Percentiles rank a stretch among this genome's conserved stretches.
Evolutionary conservation across 2,888 invertebrate species (phyloP).

Genomic region (Geotrupes spiniger): DNA sequence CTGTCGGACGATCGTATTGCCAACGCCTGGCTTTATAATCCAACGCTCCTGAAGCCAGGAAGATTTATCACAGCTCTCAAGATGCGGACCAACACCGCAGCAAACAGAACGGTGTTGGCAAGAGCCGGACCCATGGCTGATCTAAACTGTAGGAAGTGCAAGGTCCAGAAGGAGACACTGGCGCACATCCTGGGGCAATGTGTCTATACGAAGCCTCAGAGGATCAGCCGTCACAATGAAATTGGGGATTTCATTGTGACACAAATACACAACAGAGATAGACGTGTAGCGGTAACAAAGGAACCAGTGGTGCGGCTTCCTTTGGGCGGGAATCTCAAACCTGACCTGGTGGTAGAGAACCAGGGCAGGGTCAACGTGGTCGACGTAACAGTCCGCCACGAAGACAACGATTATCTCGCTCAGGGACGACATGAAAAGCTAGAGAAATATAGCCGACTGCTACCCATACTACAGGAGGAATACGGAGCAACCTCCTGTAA

Average conservation of each 20-base stretch:
- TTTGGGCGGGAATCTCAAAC: conserved; percentile 29
- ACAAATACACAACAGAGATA: conserved; percentile 12
- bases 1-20: conserved; percentile 18
- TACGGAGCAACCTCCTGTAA: conserved; percentile 20
- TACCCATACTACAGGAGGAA: conserved; percentile 24
- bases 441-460: conserved; percentile 26
- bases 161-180: conserved; percentile 34
- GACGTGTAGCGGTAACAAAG: conserved; percentile 22
- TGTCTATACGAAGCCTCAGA: conserved; percentile 24
- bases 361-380: conserved; percentile 31
- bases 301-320: conserved; percentile 21
- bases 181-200: conserved; percentile 37
- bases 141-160: conserved; percentile 35
- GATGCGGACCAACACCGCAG: conserved; percentile 35
- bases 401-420: conserved; percentile 24
- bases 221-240: conserved; percentile 32
- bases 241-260: conserved; percentile 25
- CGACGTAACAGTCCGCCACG: conserved; percentile 35
- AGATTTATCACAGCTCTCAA: conserved; percentile 34
- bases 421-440: conserved; percentile 31
- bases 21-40: conserved; percentile 32
- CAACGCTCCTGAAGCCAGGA: conserved; percentile 33
- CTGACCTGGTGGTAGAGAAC: conserved; percentile 34
- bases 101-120: conserved; percentile 30
- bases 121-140: conserved; percentile 30